Evolutionary conservation across 1,140 invertebrate genomes (phyloP).

Genomic region (Ceratosolen fusciceps): DNA sequence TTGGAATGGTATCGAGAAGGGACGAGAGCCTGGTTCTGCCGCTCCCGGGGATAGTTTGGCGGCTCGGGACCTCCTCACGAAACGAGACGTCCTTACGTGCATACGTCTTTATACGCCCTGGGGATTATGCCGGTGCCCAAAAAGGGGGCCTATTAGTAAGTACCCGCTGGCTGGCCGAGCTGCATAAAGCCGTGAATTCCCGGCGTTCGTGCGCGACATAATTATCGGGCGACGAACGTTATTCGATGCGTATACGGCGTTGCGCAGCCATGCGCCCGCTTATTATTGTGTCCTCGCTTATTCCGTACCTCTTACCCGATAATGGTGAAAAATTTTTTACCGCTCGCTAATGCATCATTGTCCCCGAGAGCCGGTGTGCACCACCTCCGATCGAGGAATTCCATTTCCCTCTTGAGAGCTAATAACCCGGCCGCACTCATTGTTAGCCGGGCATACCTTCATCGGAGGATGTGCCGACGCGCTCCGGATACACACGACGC

Average conservation of each 20-base stretch:
- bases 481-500: not conserved
- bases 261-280: no score
- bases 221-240: not conserved
- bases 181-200: not conserved
- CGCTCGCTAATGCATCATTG: constrained; percentile 20
- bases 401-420: not conserved
- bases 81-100: no score
- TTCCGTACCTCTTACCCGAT: not conserved
- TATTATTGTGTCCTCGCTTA: not conserved
- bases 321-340: constrained; percentile 5
- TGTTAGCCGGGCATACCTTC: no score
- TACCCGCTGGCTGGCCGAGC: not conserved
- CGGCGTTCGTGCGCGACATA: constrained; percentile 11
- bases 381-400: not conserved
- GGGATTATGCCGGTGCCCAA: not conserved
- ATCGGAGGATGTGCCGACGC: no score
- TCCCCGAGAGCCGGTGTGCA: not conserved
- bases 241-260: not conserved
- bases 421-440: not conserved
- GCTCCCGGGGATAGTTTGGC: no score
- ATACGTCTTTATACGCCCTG: no score
- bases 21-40: no score
- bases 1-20: no score
- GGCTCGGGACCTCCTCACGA: no score
- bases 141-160: not conserved